Evolutionary conservation across 92 coral and sea anemone species (phyloP).

Genomic region (Porites lobata): DNA sequence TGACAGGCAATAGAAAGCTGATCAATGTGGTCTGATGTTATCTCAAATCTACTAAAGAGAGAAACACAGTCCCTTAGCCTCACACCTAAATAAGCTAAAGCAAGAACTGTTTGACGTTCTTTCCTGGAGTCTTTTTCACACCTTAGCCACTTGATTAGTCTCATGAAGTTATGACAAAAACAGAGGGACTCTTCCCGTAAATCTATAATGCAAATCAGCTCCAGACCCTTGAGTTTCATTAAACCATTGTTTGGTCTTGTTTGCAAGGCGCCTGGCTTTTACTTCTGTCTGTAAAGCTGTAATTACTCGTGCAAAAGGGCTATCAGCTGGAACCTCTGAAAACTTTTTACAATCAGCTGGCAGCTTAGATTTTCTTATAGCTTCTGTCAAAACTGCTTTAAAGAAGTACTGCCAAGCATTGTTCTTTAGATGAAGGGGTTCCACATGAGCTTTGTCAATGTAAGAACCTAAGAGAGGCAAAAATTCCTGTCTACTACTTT

Average conservation of each 20-base stretch:
- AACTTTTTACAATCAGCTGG: too few relatives aligned
- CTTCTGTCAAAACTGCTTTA: too few relatives aligned
- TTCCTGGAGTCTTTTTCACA: slow-evolving; percentile 27
- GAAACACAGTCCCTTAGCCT: slow-evolving; percentile 74
- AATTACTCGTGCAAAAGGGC: too few relatives aligned
- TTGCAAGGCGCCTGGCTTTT: too few relatives aligned
- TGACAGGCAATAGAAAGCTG: slow-evolving; percentile 37
- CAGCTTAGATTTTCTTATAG: too few relatives aligned
- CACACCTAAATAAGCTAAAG: slow-evolving; percentile 32
- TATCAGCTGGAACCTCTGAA: too few relatives aligned
- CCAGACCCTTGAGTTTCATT: too few relatives aligned
- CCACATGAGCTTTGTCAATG: too few relatives aligned
- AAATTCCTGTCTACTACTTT: slow-evolving; percentile 66
- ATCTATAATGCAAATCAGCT: slow-evolving; percentile 53
- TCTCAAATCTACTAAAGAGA: slow-evolving; percentile 53
- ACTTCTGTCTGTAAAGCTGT: too few relatives aligned
- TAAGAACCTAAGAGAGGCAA: slow-evolving; percentile 69
- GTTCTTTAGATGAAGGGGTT: too few relatives aligned
- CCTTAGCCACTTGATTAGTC: slow-evolving; percentile 52
- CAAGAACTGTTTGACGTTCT: slow-evolving; percentile 46
- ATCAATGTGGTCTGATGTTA: slow-evolving; percentile 24
- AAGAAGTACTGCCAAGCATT: too few relatives aligned
- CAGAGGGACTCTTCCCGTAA: slow-evolving; percentile 64
- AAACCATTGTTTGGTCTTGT: too few relatives aligned
- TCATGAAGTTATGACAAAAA: slow-evolving; percentile 60